Percentiles rank a stretch among this genome's conserved stretches.
Conservation (phyloP, 2,113 vertebrate species). For the Trichomycterus rosablanca region DNA sequence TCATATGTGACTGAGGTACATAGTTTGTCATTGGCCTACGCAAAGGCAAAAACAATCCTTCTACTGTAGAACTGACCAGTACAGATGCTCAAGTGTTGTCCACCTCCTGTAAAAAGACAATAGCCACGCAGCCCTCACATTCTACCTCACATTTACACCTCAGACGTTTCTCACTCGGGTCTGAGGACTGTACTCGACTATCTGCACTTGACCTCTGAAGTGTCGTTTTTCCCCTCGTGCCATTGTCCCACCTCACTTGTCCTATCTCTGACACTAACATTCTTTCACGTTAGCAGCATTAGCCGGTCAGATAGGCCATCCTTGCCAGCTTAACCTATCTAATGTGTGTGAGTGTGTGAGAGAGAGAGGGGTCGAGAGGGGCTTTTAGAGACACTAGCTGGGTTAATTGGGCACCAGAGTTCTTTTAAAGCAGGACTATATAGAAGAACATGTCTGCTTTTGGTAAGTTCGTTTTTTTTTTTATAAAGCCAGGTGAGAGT, state of each 20-base stretch:
- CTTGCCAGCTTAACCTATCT: conserved; percentile 52
- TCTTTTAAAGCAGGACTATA: conserved; percentile 49
- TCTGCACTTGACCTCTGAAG: conserved; percentile 60
- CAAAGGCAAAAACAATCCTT: too few species aligned
- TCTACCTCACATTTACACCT: background rate
- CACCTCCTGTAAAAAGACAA: too few species aligned
- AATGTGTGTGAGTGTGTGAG: conserved; percentile 10
- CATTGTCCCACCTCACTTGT: conserved; percentile 59
- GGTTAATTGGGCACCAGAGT: conserved; percentile 68
- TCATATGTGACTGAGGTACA: too few species aligned
- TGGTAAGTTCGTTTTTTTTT: conserved; percentile 60
- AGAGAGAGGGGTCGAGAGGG: background rate
- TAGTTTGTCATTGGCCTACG: too few species aligned
- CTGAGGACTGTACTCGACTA: conserved; percentile 27
- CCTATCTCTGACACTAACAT: conserved; percentile 73
- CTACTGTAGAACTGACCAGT: too few species aligned
- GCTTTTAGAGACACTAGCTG: conserved; percentile 20
- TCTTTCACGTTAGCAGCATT: conserved; percentile 76
- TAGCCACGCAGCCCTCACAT: background rate
- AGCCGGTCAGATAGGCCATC: conserved; percentile 64
- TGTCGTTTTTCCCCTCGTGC: conserved; percentile 62
- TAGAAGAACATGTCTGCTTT: conserved; percentile 60
- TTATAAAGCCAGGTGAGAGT: background rate
- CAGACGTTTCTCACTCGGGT: conserved; percentile 1
- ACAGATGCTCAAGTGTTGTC: too few species aligned